Base-by-base conservation (phyloP, 37 sponge, comb jelly and placozoan genomes). In the Halichondria panicea region DNA sequence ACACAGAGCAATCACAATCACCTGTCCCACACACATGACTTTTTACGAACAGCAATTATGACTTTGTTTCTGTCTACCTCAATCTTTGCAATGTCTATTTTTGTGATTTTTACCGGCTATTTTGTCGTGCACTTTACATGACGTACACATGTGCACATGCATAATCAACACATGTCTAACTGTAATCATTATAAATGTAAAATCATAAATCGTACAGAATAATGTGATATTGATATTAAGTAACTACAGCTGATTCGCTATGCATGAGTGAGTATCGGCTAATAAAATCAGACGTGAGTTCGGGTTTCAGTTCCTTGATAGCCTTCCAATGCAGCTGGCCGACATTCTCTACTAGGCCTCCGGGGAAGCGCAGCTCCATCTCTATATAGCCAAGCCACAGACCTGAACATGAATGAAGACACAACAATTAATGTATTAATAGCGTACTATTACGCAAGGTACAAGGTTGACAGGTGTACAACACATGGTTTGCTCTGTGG, bases 311-410 rank as follows among this genome's bases (percentile, higher is more conserved):
- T 18, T 74, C 56, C 65, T 80, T 90, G 43, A 75, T 55, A 60
- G 91, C 86, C 56, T 77, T 84, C 91, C 91, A 90, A 68, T 90
- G 68, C 18, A 90, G 50, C 62, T 54, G 34, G 39, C 85, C 71
- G 5, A 90, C 82, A 15, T 71, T 74, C 8, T 55, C 69, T 25
- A 53, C n/a, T 3, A 37, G 25, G 1, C 86, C 86, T 50, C 60
- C 82, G 9, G 9, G 25, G 1, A 37, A 2, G 27, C 13, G n/a
- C 60, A 76, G 35, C 84, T 88, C 89, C 55, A 37, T 32, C 58
- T 44, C 52, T 32, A 90, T 80, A 68, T 90, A 90, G 21, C 76
- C 63, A 24, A 90, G 32, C 91, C 91, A 90, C 11, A 85, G 35
- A 28, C 70, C 91, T 90, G 59, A 9, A 58, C 13, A 25, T 37